Percentiles rank a stretch among this genome's conserved stretches.
Evolutionary conservation across 2,797 vertebrate species (phyloP).

Genomic region (Falco peregrinus): DNA sequence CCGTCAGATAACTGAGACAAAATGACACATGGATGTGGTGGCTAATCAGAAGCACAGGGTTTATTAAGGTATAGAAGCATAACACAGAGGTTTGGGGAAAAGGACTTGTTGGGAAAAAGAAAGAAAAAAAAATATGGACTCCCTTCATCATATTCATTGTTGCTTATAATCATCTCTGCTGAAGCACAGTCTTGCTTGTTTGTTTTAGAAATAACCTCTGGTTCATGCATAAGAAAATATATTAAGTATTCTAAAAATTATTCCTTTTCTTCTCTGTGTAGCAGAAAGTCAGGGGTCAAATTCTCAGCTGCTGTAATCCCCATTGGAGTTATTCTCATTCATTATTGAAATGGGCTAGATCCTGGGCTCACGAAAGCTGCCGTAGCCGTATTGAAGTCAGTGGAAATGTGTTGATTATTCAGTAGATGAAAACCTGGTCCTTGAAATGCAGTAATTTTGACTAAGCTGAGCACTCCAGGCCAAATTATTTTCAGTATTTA

Average conservation of each 20-base stretch:
- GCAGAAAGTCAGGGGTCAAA: conserved; percentile 45
- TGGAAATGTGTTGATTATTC: background rate
- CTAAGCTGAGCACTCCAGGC: background rate
- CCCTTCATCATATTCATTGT: background rate
- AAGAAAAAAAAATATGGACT: background rate
- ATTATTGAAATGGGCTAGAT: conserved; percentile 54
- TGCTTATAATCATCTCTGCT: background rate
- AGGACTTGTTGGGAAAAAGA: background rate
- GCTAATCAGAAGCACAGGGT: background rate
- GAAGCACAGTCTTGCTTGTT: conserved; percentile 16
- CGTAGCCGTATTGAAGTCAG: background rate
- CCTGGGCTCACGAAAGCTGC: background rate
- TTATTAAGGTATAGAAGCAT: background rate
- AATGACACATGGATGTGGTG: background rate
- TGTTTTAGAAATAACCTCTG: conserved; percentile 43
- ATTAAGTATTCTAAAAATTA: conserved; percentile 50
- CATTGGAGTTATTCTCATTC: background rate
- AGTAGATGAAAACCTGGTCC: background rate
- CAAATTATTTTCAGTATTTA: conserved; percentile 16
- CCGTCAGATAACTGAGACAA: background rate
- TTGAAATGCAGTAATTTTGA: conserved; percentile 9
- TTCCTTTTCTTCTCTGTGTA: conserved; percentile 23
- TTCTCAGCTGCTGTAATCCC: conserved; percentile 31
- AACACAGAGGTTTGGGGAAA: background rate
- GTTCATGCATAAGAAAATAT: conserved; percentile 34